Base-by-base conservation (phyloP, 2,888 invertebrate species). In the Clanis bilineata region DNA sequence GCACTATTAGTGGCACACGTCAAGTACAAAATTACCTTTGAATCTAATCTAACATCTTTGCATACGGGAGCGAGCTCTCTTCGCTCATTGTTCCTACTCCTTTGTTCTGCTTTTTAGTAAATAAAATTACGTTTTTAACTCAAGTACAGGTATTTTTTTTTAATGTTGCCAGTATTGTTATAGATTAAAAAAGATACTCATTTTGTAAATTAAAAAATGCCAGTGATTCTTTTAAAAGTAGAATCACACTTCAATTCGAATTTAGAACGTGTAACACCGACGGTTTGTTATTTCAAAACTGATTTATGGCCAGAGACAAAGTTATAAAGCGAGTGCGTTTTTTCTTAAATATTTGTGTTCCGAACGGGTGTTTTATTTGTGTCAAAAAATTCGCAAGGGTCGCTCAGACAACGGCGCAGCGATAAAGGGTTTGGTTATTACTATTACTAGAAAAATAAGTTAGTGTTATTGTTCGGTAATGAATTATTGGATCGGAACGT, bases 321-420 rank as follows among this genome's bases (percentile, higher is more conserved):
- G 79, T 88, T 83, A 74, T 84, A 89, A 88, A 87, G 76, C 75
- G 78, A 76, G 75, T 70, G 73, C 62, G 63, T 69, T 80, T 85
- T 87, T 86, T 87, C 80, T 87, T 79, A 79, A 88, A 89, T 91
- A 91, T 92, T 91, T 92, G 90, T 89, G 81, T 86, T 86, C 64
- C 67, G 73, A 83, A 86, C 90, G 92, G 91, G 89, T 90, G 91
- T 91, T 91, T 90, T 92, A 88, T 91, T 91, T 90, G 89, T 85
- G 85, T 83, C 86, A 76, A 86, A 86, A 88, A 83, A 79, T 86
- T 87, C 82, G 90, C 90, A 87, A 89, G 90, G 92, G 91, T 88
- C 79, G 79, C 77, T 72, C 79, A 82, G 84, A 86, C 85, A 85
- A 80, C 83, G 79, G 80, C 62, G 68, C 65, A 66, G 74, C 79